phyloP scores from a whole-genome alignment of 2,797 vertebrate species.

The Sphenopsis melanotis region DNA sequence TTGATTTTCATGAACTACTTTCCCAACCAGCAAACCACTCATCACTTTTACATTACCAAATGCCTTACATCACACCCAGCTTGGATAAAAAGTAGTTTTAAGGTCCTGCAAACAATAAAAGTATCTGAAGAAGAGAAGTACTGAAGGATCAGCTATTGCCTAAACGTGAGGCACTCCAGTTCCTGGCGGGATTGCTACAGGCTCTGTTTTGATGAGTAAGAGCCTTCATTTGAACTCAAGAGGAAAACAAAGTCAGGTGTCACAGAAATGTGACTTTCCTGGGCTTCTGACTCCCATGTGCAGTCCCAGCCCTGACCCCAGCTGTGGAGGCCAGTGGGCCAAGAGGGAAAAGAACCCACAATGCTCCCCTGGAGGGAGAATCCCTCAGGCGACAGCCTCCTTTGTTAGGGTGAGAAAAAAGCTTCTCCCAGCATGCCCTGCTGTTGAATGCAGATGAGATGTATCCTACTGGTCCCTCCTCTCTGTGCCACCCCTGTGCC shows the following conservation, averaged over 20 bases:
- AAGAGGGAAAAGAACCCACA: neutral
- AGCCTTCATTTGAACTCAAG: neutral
- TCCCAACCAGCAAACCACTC: neutral
- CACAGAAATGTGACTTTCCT: neutral
- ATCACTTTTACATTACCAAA: neutral
- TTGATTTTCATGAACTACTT: neutral
- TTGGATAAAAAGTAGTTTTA: neutral
- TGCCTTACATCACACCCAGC: neutral
- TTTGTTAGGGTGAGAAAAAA: neutral
- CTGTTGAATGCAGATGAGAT: neutral
- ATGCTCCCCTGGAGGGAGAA: fast-evolving
- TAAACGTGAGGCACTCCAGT: fast-evolving
- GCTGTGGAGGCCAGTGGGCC: neutral
- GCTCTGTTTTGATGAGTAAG: neutral
- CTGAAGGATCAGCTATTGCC: neutral
- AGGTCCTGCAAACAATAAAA: neutral
- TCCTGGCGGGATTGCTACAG: neutral
- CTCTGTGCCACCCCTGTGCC: neutral
- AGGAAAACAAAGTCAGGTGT: neutral
- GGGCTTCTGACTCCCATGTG: fast-evolving
- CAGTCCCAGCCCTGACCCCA: neutral
- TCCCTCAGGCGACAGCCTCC: neutral
- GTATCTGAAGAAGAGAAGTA: neutral
- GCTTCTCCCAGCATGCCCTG: neutral
- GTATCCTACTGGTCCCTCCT: neutral